Evolutionary conservation across 2,797 vertebrate genomes (phyloP), one percentile per base, ranked within the genome.

Genomic region (Myotis planiceps): DNA sequence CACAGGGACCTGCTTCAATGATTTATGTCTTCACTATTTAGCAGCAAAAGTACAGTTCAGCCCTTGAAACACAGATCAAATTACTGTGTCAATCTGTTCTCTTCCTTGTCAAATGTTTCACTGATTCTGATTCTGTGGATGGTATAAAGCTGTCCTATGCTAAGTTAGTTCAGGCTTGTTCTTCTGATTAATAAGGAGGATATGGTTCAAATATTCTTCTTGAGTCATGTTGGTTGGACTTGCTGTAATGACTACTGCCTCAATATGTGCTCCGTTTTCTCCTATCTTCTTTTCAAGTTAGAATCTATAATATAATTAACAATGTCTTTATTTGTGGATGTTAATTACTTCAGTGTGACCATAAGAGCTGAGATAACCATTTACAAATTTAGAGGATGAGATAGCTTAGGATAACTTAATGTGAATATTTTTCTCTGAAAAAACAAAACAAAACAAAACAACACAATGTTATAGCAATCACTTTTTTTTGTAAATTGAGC

Each of bases 31-130:
- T 2, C 9, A 42, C 4, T 53, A 0, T 71, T 85, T 83, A 71
- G 29, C 55, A 63, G 68, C 69, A 37, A 0, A 0, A 51, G 88
- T 97, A 81, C 58, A 88, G n/a, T 29, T 96, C 66, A 97, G 55
- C 42, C 79, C 94, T 97, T 97, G 83, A 97, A 97, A 91, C 1
- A n/a, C 6, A 81, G 55, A 94, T 95, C 72, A 79, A 96, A 69
- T 72, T 90, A 9, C 53, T 93, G 34, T 92, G 68, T 39, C 90
- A 95, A 14, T n/a, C 72, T 89, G 3, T 83, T 90, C 79, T 95
- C n/a, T 94, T 87, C 53, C 49, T 15, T 90, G 68, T 97, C 84
- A 97, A 55, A 78, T 45, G 13, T 97, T 92, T 96, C 83, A 42
- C 63, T 55, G 82, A 37, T 51, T 96, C 68, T 68, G 18, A 94